Conservation (phyloP, 1,140 invertebrate species). For the Halyomorpha halys region DNA sequence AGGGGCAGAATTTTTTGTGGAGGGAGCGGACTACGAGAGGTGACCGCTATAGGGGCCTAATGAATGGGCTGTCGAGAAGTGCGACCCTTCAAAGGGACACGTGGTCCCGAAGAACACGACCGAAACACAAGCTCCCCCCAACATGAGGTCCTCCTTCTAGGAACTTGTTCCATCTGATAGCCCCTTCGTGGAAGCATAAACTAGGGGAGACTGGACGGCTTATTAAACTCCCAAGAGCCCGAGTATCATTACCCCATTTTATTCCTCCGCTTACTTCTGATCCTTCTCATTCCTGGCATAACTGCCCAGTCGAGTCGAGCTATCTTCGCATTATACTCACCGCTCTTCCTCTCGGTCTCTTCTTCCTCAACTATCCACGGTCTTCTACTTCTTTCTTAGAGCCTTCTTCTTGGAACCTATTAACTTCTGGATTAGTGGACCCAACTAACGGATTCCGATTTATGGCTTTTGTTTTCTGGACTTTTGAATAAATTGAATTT, state of each 20-base stretch:
- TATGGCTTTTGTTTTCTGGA: no score
- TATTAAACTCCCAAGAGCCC: not conserved
- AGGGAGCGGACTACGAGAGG: no score
- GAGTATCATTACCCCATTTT: slow-evolving; percentile 14
- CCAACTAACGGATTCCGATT: no score
- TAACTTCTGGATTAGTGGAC: no score
- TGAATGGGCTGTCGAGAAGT: no score
- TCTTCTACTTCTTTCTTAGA: no score
- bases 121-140: slow-evolving; percentile 4
- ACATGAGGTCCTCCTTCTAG: not conserved
- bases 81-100: not conserved
- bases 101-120: not conserved
- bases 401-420: no score
- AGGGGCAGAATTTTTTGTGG: no score
- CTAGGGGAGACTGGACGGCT: not conserved
- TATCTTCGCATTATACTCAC: not conserved
- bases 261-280: not conserved
- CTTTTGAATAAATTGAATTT: no score
- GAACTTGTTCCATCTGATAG: slow-evolving; percentile 20
- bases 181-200: slow-evolving; percentile 18
- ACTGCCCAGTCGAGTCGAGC: slow-evolving; percentile 13
- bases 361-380: not conserved
- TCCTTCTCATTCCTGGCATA: slow-evolving; percentile 25
- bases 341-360: not conserved
- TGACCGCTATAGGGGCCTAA: no score